Evolutionary conservation across 2,113 vertebrate species (phyloP).

Genomic region (Daboia siamensis): DNA sequence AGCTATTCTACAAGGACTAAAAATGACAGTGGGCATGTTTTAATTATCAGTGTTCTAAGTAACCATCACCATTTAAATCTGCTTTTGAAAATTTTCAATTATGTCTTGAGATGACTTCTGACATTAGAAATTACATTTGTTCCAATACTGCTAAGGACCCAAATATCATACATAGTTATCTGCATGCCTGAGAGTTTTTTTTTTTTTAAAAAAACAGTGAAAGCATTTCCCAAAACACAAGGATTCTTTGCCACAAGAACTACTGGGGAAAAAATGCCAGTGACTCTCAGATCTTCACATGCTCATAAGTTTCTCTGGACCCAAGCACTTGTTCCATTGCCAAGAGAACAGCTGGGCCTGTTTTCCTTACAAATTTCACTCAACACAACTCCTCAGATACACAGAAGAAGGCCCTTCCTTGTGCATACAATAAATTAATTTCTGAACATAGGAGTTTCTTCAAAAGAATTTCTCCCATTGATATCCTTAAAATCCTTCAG

Average conservation of each 20-base stretch:
- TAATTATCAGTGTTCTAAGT: neutral
- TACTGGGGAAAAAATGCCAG: neutral
- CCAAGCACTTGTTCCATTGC: neutral
- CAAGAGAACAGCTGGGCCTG: neutral
- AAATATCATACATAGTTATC: neutral
- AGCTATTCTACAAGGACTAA: neutral
- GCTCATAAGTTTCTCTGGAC: slow-evolving; percentile 5
- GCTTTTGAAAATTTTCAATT: neutral
- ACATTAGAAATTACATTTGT: neutral
- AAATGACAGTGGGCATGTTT: neutral
- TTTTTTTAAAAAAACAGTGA: neutral
- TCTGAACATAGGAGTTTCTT: no score
- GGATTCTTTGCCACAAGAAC: neutral
- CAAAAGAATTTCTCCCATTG: no score
- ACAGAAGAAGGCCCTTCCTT: no score
- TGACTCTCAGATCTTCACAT: neutral
- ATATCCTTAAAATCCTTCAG: no score
- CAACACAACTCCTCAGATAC: neutral
- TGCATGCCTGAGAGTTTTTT: neutral
- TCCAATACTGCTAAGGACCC: neutral
- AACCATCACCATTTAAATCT: neutral
- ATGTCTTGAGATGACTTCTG: neutral
- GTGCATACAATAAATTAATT: no score
- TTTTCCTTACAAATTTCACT: neutral
- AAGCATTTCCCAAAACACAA: neutral